Conservation (phyloP, 1,140 invertebrate genomes). For the Apocrypta bakeri region DNA sequence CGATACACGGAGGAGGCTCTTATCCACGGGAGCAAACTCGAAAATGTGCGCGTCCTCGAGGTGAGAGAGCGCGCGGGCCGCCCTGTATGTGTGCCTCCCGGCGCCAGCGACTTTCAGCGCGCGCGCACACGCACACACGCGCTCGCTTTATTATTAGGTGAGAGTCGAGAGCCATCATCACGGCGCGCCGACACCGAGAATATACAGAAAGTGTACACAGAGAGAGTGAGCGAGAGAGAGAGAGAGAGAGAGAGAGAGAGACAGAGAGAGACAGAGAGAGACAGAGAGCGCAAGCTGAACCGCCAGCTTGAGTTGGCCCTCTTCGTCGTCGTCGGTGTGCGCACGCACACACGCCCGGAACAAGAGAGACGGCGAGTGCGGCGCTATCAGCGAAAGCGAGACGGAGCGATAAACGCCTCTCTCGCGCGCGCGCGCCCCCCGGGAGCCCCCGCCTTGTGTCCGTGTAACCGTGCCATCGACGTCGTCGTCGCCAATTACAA, state of each 20-base stretch:
- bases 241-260: constrained; percentile 1
- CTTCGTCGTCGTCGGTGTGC: not conserved
- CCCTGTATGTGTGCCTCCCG: constrained; percentile 8
- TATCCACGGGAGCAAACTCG: not conserved
- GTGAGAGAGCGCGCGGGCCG: not conserved
- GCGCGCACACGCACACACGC: not conserved
- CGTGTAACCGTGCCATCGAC: constrained; percentile 16
- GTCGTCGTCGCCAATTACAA: not conserved
- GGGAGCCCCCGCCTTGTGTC: constrained; percentile 21
- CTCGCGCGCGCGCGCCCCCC: constrained; percentile 13
- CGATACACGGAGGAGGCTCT: constrained; percentile 67
- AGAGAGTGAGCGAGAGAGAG: not conserved
- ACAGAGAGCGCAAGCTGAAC: not conserved
- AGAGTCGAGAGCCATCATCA: not conserved
- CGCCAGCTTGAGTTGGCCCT: not conserved
- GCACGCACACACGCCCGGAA: not conserved
- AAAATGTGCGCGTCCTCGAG: not conserved
- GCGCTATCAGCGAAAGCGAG: not conserved
- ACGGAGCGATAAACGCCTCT: constrained; percentile 11
- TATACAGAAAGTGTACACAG: not conserved
- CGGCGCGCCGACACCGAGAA: not conserved
- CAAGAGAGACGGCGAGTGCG: not conserved
- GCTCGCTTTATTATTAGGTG: not conserved
- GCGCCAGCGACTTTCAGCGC: not conserved
- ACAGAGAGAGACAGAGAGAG: not conserved